Evolutionary conservation across 2,797 vertebrate genomes (phyloP).

Genomic region (Hyperoplus lanceolatus): DNA sequence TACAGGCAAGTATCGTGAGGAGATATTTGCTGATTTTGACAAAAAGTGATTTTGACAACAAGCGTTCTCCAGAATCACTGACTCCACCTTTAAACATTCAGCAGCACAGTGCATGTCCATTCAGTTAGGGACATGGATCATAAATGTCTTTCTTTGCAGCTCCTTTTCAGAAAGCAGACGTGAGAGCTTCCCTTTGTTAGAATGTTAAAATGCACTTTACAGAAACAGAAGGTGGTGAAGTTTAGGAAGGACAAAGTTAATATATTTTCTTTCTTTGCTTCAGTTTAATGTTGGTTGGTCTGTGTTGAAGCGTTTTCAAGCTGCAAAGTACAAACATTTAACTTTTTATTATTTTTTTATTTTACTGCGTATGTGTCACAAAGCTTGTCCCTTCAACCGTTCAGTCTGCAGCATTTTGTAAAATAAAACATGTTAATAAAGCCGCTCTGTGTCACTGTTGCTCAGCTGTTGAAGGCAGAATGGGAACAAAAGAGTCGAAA

Average conservation of each 20-base stretch:
- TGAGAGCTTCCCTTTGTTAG: background rate
- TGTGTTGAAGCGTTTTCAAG: background rate
- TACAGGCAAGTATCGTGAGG: no score
- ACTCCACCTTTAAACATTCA: no score
- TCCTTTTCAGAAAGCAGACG: background rate
- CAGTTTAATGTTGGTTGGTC: background rate
- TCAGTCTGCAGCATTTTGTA: slow-evolving; percentile 30
- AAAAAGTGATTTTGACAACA: no score
- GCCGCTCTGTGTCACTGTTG: background rate
- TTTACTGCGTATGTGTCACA: slow-evolving; percentile 10
- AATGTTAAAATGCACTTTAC: slow-evolving; percentile 46
- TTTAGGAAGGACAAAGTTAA: background rate
- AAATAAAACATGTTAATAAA: slow-evolving; percentile 41
- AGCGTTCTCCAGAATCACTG: no score
- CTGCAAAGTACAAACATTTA: background rate
- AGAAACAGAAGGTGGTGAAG: background rate
- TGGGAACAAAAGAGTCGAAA: background rate
- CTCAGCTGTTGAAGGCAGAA: background rate
- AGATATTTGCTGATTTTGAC: no score
- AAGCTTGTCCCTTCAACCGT: slow-evolving; percentile 9
- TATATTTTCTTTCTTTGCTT: background rate
- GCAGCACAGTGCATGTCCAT: no score
- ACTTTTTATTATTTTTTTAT: background rate
- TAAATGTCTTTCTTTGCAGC: background rate
- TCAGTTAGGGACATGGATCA: background rate